A percentile compares a stretch with the other conserved stretches of the same genome.
Evolutionary conservation across 2,113 vertebrate species (phyloP).

Genomic region (Pungitius pungitius): DNA sequence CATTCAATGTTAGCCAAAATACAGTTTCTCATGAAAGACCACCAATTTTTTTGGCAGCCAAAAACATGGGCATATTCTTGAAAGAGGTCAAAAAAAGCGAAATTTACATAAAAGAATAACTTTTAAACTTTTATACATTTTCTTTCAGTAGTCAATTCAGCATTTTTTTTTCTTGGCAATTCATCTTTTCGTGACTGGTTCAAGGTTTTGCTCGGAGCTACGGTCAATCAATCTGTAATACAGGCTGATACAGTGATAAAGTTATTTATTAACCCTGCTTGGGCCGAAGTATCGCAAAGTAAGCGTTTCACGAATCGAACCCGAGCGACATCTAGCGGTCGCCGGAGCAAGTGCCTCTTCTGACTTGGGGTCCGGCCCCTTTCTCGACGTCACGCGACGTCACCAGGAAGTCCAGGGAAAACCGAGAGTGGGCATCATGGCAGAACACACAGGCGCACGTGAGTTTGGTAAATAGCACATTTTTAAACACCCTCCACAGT

Average conservation of each 20-base stretch:
- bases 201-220: background rate
- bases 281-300: background rate
- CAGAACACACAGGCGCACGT: conserved; percentile 76
- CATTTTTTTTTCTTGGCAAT: background rate
- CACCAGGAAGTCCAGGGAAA: conserved; percentile 59
- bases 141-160: no score
- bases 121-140: no score
- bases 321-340: conserved; percentile 56
- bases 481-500: background rate
- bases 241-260: background rate
- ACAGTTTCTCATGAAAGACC: no score
- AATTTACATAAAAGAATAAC: no score
- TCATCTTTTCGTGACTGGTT: background rate
- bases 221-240: background rate
- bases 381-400: conserved; percentile 54
- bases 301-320: background rate
- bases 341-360: rapidly evolving
- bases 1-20: no score
- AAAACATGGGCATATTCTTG: no score
- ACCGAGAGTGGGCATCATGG: conserved; percentile 72
- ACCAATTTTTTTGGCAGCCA: no score
- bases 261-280: no score
- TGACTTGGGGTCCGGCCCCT: no score
- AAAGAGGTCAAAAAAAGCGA: no score
- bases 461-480: conserved; percentile 58